Conservation (phyloP, 2,113 vertebrate species). For the Halcyon malimbica region DNA sequence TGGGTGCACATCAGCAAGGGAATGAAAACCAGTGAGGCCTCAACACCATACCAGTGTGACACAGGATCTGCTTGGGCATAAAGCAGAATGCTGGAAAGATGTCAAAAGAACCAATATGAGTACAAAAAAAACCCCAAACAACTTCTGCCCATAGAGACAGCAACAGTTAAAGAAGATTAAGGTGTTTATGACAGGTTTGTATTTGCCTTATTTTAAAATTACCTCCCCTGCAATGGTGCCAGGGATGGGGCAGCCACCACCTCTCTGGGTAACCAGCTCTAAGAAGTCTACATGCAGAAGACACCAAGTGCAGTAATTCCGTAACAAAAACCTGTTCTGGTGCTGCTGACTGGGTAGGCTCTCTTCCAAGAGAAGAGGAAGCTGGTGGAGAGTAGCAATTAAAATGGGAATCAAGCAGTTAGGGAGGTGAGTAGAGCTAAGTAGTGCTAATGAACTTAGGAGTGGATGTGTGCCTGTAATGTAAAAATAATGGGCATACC, state of each 20-base stretch:
- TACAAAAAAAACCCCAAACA: not conserved
- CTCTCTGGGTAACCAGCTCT: not conserved
- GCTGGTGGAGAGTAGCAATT: not conserved
- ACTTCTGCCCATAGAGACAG: not conserved
- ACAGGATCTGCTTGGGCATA: not conserved
- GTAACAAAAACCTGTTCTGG: not conserved
- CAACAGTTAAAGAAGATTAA: not conserved
- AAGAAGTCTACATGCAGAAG: not conserved
- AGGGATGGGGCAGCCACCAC: no score
- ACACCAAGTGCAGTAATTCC: not conserved
- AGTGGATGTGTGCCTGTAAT: not conserved
- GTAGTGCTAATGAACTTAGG: slow-evolving; percentile 21
- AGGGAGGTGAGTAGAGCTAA: not conserved
- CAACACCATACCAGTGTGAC: not conserved
- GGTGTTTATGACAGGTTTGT: not conserved
- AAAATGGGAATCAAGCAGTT: slow-evolving; percentile 13
- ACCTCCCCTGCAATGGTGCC: no score
- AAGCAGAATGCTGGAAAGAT: not conserved
- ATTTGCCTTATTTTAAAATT: not conserved
- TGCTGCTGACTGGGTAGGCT: not conserved
- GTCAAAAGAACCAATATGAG: not conserved
- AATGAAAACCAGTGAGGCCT: not conserved
- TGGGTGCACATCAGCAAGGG: not conserved
- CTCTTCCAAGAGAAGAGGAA: not conserved
- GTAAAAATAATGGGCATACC: slow-evolving; percentile 7